Base-by-base conservation (phyloP, 53 echinoderm and acorn worm genomes). In the Luidia sarsii region DNA sequence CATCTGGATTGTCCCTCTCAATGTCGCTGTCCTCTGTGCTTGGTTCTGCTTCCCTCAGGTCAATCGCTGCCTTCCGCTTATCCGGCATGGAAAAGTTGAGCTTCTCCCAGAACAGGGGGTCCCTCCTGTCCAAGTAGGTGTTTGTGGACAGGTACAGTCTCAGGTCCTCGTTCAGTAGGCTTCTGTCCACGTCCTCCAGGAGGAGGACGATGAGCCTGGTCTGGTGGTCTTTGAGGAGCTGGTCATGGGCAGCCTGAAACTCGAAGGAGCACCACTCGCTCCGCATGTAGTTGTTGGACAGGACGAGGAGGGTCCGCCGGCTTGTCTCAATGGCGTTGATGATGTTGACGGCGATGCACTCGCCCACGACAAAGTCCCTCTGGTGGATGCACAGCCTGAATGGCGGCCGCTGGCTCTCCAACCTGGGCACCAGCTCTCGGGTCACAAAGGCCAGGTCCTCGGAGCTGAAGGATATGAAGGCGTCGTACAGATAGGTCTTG, bases 181-280 rank as follows among this genome's bases (percentile, higher is more conserved):
- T 43, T 32, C 70, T 70, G 64, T 50, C 70, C 4, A 92, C 79
- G 18, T 75, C 70, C 13, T 92, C 79, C 50, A 89, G 28, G 62
- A 85, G 63, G 38, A 92, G 31, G 14, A 92, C 74, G 29, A 92
- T 82, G 4, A 92, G 49, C 10, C 70, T 62, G 16, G 67, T 72
- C 33, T 65, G 65, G 3, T 80, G 57, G 14, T 89, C 92, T 11
- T 59, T 55, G 7, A 92, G 68, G 11, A 89, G 85, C 37, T 92
- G 92, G 18, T 45, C 41, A 59, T 92, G 89, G 31, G 92, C 89
- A 21, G 73, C 56, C 55, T 82, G 57, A 50, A 92, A 92, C 57
- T 92, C 92, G 21, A 75, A 89, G 28, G 82, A 84, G 48, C 92
- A 92, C 92, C 92, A 92, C 20, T 92, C 88, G 54, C 88, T 92